Base-by-base conservation (phyloP, 2,113 vertebrate genomes). In the Sitta europaea region DNA sequence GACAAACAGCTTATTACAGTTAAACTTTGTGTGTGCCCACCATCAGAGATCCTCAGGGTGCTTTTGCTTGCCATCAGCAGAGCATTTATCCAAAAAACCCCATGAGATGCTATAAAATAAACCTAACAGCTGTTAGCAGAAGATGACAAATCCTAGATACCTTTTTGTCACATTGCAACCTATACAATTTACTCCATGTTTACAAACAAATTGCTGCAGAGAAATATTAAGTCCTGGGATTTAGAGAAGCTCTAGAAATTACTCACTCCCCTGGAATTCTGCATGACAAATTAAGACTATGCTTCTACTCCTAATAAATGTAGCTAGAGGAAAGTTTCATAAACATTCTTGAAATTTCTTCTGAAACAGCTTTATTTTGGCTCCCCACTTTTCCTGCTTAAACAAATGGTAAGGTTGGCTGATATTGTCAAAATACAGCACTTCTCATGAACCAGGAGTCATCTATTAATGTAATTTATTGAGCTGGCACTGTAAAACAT, bases 291-390 rank as follows among this genome's bases (percentile, higher is more conserved):
- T 98, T 96, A 97, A 94, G 88, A 76, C 88, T 96, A 71, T 55
- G 74, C 84, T 97, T 97, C 74, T 27, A 84, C 92, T 96, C 92
- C 88, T 97, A 97, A 97, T 97, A 98, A 98, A 98, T 97, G 96
- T 95, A 97, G 90, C 95, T 97, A 79, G 77, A 97, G 91, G 87
- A 78, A 86, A 94, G 97, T 98, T 98, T 98, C 95, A 96, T 97
- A 98, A 98, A 97, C 97, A 98, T 98, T 98, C 97, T 97, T 97
- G 92, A 97, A 96, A 98, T 97, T 97, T 98, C 97, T 97, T 95
- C 96, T 96, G 78, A 77, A 97, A 95, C 96, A 96, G 97, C 96
- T 98, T 98, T 97, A 97, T 98, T 98, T 98, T 98, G 98, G 97
- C 97, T 97, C 80, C 95, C 81, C 86, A 96, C 96, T 97, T 98